Percentiles rank a stretch among this genome's conserved stretches.
phyloP scores from a whole-genome alignment of 2,888 invertebrate species.

The Priocnemis perturbator region DNA sequence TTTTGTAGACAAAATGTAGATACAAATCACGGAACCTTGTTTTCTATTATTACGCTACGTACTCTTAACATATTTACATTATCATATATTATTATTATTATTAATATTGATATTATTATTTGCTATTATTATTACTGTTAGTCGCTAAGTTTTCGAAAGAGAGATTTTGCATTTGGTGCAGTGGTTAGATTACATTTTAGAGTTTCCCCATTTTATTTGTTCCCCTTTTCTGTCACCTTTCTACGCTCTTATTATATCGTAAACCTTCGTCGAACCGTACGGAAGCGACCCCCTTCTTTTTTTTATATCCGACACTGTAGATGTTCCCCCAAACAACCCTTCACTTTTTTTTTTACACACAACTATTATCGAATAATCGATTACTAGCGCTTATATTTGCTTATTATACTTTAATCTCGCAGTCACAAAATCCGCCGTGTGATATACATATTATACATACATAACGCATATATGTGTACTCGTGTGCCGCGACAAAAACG shows the following conservation, averaged over 20 bases:
- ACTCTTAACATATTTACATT: conserved; percentile 49
- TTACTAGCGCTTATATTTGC: conserved; percentile 52
- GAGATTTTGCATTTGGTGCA: conserved; percentile 65
- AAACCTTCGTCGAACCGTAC: conserved; percentile 4
- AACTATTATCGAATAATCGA: conserved; percentile 47
- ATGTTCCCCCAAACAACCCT: conserved; percentile 5
- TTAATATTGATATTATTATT: conserved; percentile 18
- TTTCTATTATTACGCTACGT: conserved; percentile 43
- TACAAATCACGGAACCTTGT: conserved; percentile 60
- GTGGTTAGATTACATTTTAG: conserved; percentile 55
- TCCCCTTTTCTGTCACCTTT: too few species aligned
- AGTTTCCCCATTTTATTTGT: conserved; percentile 4
- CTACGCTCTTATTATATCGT: conserved; percentile 4
- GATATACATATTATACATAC: conserved; percentile 47
- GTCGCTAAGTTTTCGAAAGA: conserved; percentile 58
- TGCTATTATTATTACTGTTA: conserved; percentile 50
- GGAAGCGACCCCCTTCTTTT: background rate
- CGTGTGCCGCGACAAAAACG: background rate
- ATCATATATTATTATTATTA: conserved; percentile 51
- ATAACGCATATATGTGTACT: conserved; percentile 19
- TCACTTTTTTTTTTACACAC: conserved; percentile 39
- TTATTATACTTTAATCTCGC: conserved; percentile 62
- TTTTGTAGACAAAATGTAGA: conserved; percentile 63
- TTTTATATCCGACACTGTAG: conserved; percentile 26
- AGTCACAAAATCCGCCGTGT: conserved; percentile 70